phyloP scores from a whole-genome alignment of 92 coral and sea anemone species.

The Zoanthus gigantus region DNA sequence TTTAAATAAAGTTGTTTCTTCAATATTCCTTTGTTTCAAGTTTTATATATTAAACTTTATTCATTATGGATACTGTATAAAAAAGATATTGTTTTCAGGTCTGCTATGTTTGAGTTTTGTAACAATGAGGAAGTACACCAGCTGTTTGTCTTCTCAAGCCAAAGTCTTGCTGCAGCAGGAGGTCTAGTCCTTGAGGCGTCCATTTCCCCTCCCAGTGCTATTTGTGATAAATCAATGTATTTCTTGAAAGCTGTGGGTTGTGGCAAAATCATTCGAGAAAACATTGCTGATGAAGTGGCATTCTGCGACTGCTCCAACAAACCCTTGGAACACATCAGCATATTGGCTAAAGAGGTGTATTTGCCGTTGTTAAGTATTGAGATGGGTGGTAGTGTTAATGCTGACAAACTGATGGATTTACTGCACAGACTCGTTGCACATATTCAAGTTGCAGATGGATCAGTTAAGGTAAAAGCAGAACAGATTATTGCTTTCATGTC shows the following conservation, averaged over 20 bases:
- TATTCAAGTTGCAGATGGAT: slow-evolving; percentile 90
- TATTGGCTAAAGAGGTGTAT: slow-evolving; percentile 88
- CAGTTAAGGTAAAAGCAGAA: slow-evolving; percentile 63
- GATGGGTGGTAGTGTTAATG: slow-evolving; percentile 98
- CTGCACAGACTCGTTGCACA: slow-evolving; percentile 93
- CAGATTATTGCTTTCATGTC: neutral
- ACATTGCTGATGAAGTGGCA: slow-evolving; percentile 89
- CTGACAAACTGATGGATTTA: slow-evolving; percentile 98
- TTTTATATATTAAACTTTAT: neutral
- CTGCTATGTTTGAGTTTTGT: slow-evolving; percentile 99
- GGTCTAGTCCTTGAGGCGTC: slow-evolving; percentile 83
- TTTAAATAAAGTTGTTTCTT: too few species aligned
- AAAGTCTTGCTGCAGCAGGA: slow-evolving; percentile 59
- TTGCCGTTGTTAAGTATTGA: slow-evolving; percentile 97
- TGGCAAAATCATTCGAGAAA: slow-evolving; percentile 89
- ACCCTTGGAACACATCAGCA: slow-evolving; percentile 76
- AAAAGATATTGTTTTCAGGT: slow-evolving; percentile 55
- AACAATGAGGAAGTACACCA: slow-evolving; percentile 94
- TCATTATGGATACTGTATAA: neutral
- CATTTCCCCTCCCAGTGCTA: slow-evolving; percentile 79
- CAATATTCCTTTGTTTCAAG: too few species aligned
- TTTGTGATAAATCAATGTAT: slow-evolving; percentile 93
- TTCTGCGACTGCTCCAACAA: slow-evolving; percentile 93
- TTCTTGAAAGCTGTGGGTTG: slow-evolving; percentile 79
- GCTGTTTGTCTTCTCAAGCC: slow-evolving; percentile 77